A percentile compares a stretch with the other conserved stretches of the same genome.
These are phyloP conservation scores for Deroplatys truncata DNA, from an alignment of 2,888 invertebrate species.

Conservation along the genomic window DNA sequence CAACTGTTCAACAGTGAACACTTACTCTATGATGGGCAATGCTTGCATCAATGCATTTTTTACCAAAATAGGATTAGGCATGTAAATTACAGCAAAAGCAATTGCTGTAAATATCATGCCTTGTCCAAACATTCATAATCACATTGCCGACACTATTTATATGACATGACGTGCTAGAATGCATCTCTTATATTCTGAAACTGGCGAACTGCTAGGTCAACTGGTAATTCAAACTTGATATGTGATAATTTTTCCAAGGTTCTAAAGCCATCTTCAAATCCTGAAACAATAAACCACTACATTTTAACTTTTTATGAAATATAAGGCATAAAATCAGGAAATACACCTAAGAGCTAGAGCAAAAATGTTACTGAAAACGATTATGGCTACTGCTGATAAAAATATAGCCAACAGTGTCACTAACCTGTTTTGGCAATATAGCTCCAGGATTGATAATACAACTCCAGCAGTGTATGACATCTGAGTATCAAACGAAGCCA, in stretches of 20 bases:
- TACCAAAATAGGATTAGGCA: background rate
- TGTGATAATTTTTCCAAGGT: slow-evolving; percentile 82
- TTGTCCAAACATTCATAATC: background rate
- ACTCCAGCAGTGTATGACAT: slow-evolving; percentile 71
- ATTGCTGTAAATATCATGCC: background rate
- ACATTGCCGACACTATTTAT: background rate
- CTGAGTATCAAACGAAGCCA: slow-evolving; percentile 94
- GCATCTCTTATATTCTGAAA: slow-evolving; percentile 98
- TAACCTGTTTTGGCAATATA: slow-evolving; percentile 88
- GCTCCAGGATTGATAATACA: slow-evolving; percentile 86
- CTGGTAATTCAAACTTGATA: slow-evolving; percentile 88
- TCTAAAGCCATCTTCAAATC: slow-evolving; percentile 91
- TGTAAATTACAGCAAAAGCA: background rate
- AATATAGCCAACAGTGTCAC: background rate
- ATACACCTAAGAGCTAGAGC: too few relatives aligned
- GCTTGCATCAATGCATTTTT: background rate
- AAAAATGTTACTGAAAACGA: too few relatives aligned
- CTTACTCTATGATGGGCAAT: background rate
- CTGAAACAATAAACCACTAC: slow-evolving; percentile 47
- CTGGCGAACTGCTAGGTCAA: slow-evolving; percentile 93
- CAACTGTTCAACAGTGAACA: background rate
- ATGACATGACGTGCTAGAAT: slow-evolving; percentile 54
- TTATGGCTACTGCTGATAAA: too few relatives aligned
- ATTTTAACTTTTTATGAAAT: background rate
- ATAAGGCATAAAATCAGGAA: too few relatives aligned